Conservation (phyloP, 2,113 vertebrate genomes). For the Nothocercus nigrocapillus region DNA sequence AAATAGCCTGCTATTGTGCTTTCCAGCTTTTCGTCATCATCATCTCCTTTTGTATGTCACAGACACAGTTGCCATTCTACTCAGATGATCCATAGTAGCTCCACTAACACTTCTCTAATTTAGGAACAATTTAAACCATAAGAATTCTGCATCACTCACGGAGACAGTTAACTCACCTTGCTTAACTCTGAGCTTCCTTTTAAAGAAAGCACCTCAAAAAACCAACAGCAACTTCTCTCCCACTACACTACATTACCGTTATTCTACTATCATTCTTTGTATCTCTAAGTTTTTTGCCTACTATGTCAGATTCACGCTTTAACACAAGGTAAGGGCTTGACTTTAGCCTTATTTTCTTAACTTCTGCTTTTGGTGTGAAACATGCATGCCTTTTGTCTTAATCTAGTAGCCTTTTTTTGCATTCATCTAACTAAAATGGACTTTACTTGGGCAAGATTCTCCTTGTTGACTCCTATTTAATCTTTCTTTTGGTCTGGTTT, state of each 20-base stretch:
- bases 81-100: background rate
- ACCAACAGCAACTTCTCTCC: background rate
- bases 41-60: conserved; percentile 31
- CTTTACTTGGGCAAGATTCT: background rate
- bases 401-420: background rate
- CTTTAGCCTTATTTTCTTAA: background rate
- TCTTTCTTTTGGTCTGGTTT: background rate
- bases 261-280: background rate
- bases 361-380: background rate
- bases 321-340: background rate
- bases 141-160: background rate
- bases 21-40: conserved; percentile 26
- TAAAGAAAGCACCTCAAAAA: background rate
- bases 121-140: background rate
- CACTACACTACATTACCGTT: background rate
- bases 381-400: background rate
- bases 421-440: background rate
- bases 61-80: conserved; percentile 42
- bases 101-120: background rate
- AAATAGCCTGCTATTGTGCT: conserved; percentile 45
- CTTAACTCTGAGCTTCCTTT: background rate
- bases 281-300: background rate
- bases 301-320: background rate
- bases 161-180: background rate
- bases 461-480: background rate